Percentiles rank a stretch among this genome's conserved stretches.
Evolutionary conservation across 2,888 invertebrate species (phyloP).

Genomic region (Geotrupes spiniger): DNA sequence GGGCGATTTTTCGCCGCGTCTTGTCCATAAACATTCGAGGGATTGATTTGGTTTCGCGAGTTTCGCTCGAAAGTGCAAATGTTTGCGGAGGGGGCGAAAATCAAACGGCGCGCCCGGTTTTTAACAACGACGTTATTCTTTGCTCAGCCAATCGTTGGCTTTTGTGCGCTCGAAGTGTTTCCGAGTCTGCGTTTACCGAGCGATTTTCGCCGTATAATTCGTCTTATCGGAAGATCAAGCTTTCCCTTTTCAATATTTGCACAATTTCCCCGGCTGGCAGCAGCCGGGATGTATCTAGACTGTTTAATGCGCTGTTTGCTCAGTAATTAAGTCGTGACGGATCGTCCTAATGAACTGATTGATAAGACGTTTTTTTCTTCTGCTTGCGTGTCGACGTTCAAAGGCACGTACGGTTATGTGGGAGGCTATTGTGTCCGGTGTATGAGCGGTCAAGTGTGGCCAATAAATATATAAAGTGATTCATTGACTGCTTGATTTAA

Average conservation of each 20-base stretch:
- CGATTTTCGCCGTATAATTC: conserved; percentile 34
- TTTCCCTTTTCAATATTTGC: conserved; percentile 10
- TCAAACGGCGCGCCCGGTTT: conserved; percentile 32
- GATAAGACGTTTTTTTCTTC: neutral
- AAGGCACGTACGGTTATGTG: neutral
- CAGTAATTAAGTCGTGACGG: conserved; percentile 2
- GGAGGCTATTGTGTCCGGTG: conserved; percentile 6
- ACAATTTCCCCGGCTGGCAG: neutral
- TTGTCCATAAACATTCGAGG: too few relatives aligned
- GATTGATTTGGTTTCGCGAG: too few relatives aligned
- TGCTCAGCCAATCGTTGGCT: conserved; percentile 35
- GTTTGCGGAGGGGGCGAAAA: conserved; percentile 31
- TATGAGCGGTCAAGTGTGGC: conserved; percentile 30
- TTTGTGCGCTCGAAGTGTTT: conserved; percentile 32
- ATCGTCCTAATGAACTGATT: too few relatives aligned
- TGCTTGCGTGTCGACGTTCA: neutral
- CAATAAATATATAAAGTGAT: conserved; percentile 36
- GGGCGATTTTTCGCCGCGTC: conserved; percentile 14
- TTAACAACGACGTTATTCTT: conserved; percentile 29
- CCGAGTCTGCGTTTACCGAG: conserved; percentile 32
- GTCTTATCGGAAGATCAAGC: conserved; percentile 31
- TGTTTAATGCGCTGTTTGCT: conserved; percentile 1
- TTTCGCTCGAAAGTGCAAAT: too few relatives aligned
- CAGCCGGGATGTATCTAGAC: neutral
- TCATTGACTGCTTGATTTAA: conserved; percentile 42